phyloP scores from a whole-genome alignment of 2,797 vertebrate genomes.

The Myoxocephalus aenaeus region DNA sequence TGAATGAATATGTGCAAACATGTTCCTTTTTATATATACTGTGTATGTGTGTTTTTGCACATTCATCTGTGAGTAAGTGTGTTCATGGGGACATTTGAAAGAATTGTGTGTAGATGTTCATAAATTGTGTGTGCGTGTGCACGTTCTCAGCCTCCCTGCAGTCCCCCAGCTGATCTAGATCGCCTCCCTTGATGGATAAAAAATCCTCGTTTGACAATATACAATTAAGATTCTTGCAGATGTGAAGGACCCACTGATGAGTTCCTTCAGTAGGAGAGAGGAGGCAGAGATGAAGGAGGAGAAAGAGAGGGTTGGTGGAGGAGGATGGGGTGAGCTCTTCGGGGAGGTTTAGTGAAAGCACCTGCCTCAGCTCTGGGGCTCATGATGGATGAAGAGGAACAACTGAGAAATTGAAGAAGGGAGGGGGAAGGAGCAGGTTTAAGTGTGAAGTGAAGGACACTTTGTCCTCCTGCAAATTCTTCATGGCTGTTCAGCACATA shows the following conservation, averaged over 20 bases:
- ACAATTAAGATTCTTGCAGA: constrained; percentile 72
- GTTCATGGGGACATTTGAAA: not conserved
- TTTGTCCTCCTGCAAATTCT: constrained; percentile 58
- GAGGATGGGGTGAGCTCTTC: constrained; percentile 35
- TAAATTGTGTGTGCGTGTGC: not conserved
- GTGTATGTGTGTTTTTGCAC: not conserved
- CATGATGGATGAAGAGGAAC: constrained; percentile 72
- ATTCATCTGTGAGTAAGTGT: not conserved
- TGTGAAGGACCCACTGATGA: constrained; percentile 70
- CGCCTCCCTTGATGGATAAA: constrained; percentile 34
- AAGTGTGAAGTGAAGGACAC: constrained; percentile 63
- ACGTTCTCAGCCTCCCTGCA: not conserved
- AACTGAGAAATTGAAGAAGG: constrained; percentile 42
- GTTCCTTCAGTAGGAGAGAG: constrained; percentile 47
- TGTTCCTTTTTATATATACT: not conserved
- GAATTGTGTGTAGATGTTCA: not conserved
- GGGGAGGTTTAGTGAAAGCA: constrained; percentile 69
- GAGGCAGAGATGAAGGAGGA: constrained; percentile 24
- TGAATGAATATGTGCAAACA: not conserved
- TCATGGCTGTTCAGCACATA: constrained; percentile 21
- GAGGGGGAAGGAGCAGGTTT: constrained; percentile 22
- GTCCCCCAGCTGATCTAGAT: constrained; percentile 51
- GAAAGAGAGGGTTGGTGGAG: constrained; percentile 9
- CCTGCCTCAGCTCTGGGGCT: constrained; percentile 64
- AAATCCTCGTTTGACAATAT: constrained; percentile 61